phyloP scores from a whole-genome alignment of 1,140 invertebrate genomes.

The Drosophila subpulchrella region DNA sequence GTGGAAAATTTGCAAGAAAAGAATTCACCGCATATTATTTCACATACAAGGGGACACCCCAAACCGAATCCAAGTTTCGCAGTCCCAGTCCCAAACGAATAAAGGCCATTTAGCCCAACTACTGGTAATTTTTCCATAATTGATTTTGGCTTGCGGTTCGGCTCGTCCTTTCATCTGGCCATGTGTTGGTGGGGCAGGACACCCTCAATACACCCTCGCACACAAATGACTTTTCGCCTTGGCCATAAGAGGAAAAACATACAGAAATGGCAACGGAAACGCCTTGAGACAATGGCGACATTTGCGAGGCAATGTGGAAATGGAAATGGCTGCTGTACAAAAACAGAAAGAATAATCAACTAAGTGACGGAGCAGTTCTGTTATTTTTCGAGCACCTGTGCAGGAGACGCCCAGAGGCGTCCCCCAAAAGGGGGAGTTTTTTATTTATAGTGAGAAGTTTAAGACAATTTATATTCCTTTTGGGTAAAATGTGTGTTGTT shows the following conservation, averaged over 20 bases:
- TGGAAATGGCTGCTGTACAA: constrained; percentile 41
- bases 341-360: constrained; percentile 66
- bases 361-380: constrained; percentile 63
- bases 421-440: neutral
- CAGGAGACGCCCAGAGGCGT: constrained; percentile 33
- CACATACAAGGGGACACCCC: constrained; percentile 16
- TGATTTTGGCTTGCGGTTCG: constrained; percentile 57
- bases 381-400: constrained; percentile 46
- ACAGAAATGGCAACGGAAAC: constrained; percentile 45
- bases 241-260: constrained; percentile 26
- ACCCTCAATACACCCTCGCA: neutral
- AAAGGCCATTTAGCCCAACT: constrained; percentile 72
- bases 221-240: constrained; percentile 56
- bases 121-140: constrained; percentile 77
- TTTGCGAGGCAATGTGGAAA: constrained; percentile 48
- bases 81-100: constrained; percentile 13
- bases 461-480: neutral
- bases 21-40: constrained; percentile 45
- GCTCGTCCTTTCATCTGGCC: constrained; percentile 29
- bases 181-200: constrained; percentile 7
- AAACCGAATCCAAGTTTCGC: neutral
- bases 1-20: constrained; percentile 65
- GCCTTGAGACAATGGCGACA: constrained; percentile 71
- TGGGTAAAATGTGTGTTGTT: neutral
- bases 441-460: neutral